Evolutionary conservation across 1,140 invertebrate genomes (phyloP).

Genomic region (Caenorhabditis brenneri): DNA sequence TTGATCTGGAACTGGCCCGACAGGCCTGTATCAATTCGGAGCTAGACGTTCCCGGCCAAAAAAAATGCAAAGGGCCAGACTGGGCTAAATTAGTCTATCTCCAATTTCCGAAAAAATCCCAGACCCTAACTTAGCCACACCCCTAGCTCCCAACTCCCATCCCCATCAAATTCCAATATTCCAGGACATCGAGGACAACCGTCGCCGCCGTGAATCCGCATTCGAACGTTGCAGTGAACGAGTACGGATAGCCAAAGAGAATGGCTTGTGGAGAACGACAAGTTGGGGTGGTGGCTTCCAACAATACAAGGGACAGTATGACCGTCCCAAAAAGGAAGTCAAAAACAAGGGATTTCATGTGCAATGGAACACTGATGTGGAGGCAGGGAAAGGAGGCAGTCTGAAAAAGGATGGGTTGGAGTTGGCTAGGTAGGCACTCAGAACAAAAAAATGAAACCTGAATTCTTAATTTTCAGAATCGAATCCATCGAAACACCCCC

Average conservation of each 20-base stretch:
- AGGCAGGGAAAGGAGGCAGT: slow-evolving; percentile 59
- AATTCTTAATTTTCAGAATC: slow-evolving; percentile 3
- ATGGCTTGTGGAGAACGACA: slow-evolving; percentile 65
- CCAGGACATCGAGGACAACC: slow-evolving; percentile 44
- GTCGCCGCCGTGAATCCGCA: slow-evolving; percentile 41
- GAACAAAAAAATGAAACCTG: too few relatives aligned
- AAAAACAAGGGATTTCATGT: slow-evolving; percentile 62
- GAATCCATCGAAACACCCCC: background rate
- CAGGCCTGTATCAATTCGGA: too few relatives aligned
- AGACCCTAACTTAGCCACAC: too few relatives aligned
- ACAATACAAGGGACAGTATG: slow-evolving; percentile 67
- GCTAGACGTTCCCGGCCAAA: too few relatives aligned
- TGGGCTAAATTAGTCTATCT: too few relatives aligned
- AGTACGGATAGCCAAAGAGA: slow-evolving; percentile 64
- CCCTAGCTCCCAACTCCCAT: too few relatives aligned
- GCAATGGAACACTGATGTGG: slow-evolving; percentile 68
- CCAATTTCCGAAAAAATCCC: too few relatives aligned
- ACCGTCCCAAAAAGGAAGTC: slow-evolving; percentile 58
- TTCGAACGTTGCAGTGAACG: slow-evolving; percentile 57
- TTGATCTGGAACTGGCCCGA: too few relatives aligned
- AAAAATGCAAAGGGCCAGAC: too few relatives aligned
- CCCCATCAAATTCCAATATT: background rate
- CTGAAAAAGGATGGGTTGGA: background rate
- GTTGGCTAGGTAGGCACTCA: background rate
- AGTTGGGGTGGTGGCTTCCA: slow-evolving; percentile 68